Evolutionary conservation across 2,113 vertebrate species (phyloP), one percentile per base, ranked within the genome.

Genomic region (Urocolius indicus): DNA sequence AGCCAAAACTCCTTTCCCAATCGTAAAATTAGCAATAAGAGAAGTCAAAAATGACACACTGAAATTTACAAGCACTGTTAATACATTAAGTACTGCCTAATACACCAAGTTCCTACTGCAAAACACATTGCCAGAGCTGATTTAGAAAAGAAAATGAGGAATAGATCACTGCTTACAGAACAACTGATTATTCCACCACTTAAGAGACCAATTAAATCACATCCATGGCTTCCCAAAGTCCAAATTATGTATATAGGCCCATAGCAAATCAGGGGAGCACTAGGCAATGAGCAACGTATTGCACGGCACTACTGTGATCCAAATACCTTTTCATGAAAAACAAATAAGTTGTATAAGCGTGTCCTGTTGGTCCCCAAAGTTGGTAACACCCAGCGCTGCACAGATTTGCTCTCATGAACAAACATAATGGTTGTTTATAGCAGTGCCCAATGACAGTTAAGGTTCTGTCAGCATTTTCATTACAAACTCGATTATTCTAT

Each of bases 401-500:
- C 11, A 21, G 61, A 82, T 91, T 88, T 87, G 49, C 76, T 94
- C 67, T 77, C 52, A 59, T 61, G 65, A 68, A 74, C 66, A 93
- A 94, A 84, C 45, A 52, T 83, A 76, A 87, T 14, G 45, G 61
- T 75, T 93, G 49, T 93, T 96, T 93, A 92, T 63, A 94, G 89
- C 81, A 76, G 48, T 54, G 34, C 32, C 49, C 45, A 69, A 75
- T 67, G 87, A 92, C 83, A 93, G 86, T 52, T 72, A 89, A 91
- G 49, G 55, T 55, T 87, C 75, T 94, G 81, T 92, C 85, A 95
- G 95, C 66, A 88, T 88, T 94, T 95, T 92, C 91, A 96, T 78
- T 90, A 95, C 59, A 72, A 80, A 90, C 54, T 45, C 66, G 95
- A 88, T 94, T 94, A 94, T 93, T 78, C 95, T 87, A 87, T 57